These are phyloP conservation scores for Lophotis ruficrista DNA, from an alignment of 2,113 vertebrate genomes.

Conservation along the genomic window DNA sequence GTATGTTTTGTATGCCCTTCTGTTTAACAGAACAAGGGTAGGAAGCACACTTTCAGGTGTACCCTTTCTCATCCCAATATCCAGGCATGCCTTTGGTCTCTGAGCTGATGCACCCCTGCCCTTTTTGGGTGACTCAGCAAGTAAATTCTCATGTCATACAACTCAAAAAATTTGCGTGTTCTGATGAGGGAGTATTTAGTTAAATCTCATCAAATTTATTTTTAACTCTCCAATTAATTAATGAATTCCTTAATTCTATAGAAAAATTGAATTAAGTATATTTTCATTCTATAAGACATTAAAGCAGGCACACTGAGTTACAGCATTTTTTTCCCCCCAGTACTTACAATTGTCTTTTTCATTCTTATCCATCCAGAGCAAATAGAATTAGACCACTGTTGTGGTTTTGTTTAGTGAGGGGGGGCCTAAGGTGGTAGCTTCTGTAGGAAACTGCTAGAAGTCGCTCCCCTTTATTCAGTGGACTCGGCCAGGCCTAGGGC, in stretches of 20 bases:
- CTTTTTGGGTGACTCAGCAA: background rate
- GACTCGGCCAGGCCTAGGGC: too few relatives aligned
- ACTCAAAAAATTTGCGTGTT: background rate
- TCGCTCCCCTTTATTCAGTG: too few relatives aligned
- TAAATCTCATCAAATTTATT: background rate
- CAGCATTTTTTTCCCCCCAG: background rate
- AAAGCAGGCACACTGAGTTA: background rate
- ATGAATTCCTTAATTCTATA: slow-evolving; percentile 1
- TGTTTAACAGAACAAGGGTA: background rate
- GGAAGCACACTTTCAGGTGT: background rate
- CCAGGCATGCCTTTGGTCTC: background rate
- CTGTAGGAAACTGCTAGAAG: too few relatives aligned
- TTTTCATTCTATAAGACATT: background rate
- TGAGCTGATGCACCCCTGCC: background rate
- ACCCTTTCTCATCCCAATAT: background rate
- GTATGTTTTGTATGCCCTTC: background rate
- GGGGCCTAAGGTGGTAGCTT: too few relatives aligned
- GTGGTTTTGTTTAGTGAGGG: too few relatives aligned
- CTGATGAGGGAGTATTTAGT: background rate
- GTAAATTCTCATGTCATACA: background rate
- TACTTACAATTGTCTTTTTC: background rate
- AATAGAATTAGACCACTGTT: background rate
- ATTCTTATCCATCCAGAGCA: background rate
- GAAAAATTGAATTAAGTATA: slow-evolving; percentile 1
- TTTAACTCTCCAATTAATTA: slow-evolving; percentile 12